Percentiles rank a stretch among this genome's conserved stretches.
Evolutionary conservation across 2,797 vertebrate species (phyloP).

Genomic region (Hemibagrus guttatus): DNA sequence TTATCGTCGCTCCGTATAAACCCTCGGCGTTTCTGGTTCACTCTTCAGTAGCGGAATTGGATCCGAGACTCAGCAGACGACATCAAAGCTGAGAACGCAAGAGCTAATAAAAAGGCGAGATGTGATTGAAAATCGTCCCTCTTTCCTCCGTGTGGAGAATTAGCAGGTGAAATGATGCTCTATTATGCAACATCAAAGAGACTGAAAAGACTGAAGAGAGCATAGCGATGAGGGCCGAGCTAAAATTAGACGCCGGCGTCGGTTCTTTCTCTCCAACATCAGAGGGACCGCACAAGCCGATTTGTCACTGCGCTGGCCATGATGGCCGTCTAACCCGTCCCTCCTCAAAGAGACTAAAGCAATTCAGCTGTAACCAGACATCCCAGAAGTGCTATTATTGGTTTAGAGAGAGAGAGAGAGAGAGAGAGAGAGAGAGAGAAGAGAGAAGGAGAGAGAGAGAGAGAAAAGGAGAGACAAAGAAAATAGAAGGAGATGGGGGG

Average conservation of each 20-base stretch:
- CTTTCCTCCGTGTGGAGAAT: not conserved
- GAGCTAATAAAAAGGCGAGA: not conserved
- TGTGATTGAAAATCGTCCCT: not conserved
- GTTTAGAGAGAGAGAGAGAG: constrained; percentile 27
- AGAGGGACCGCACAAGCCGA: constrained; percentile 23
- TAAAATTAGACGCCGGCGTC: constrained; percentile 41
- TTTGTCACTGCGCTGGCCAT: constrained; percentile 29
- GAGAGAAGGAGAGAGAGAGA: no score
- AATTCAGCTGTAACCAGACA: constrained; percentile 46
- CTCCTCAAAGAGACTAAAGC: constrained; percentile 50
- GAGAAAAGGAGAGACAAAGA: no score
- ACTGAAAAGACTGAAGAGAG: not conserved
- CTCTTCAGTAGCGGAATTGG: not conserved
- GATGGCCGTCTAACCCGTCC: constrained; percentile 34
- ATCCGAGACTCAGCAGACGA: not conserved
- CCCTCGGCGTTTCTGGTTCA: not conserved
- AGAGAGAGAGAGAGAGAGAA: not conserved
- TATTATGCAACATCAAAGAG: constrained; percentile 47
- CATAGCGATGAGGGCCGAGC: not conserved
- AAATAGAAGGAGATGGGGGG: constrained; percentile 11
- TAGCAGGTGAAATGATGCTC: constrained; percentile 18
- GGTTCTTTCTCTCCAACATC: constrained; percentile 24
- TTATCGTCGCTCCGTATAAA: not conserved
- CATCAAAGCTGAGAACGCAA: constrained; percentile 1
- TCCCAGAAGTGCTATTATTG: constrained; percentile 41